Percentiles rank a stretch among this genome's conserved stretches.
phyloP scores from a whole-genome alignment of 2,888 invertebrate genomes.

The Netelia fuscicornis region DNA sequence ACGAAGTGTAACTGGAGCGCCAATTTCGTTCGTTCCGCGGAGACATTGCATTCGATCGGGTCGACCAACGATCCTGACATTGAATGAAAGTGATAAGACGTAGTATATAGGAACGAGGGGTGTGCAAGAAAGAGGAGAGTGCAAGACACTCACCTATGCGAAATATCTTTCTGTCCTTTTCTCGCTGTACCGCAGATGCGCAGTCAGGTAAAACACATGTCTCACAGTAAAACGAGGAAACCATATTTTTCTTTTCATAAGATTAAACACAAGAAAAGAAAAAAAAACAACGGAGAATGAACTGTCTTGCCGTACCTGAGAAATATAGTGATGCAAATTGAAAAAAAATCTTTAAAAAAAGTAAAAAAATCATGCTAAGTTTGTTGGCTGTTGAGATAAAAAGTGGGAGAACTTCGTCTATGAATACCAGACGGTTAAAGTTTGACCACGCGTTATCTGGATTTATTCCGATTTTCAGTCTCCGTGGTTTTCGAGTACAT shows the following conservation, averaged over 20 bases:
- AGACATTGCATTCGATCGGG: slow-evolving; percentile 33
- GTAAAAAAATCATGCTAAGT: slow-evolving; percentile 26
- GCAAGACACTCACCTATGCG: slow-evolving; percentile 69
- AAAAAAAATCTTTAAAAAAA: neutral
- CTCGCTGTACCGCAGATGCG: slow-evolving; percentile 83
- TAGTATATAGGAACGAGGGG: slow-evolving; percentile 17
- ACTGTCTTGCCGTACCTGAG: neutral
- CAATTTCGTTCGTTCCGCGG: slow-evolving; percentile 47
- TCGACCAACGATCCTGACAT: slow-evolving; percentile 29
- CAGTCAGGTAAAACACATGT: slow-evolving; percentile 82
- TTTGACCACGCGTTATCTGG: slow-evolving; percentile 26
- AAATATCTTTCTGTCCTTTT: slow-evolving; percentile 82
- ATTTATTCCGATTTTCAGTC: slow-evolving; percentile 53
- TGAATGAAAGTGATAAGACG: slow-evolving; percentile 20
- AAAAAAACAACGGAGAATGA: slow-evolving; percentile 65
- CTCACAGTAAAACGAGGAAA: slow-evolving; percentile 67
- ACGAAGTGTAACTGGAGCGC: neutral
- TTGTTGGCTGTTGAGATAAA: slow-evolving; percentile 7
- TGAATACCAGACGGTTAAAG: neutral
- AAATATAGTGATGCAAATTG: neutral
- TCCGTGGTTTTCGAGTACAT: slow-evolving; percentile 60
- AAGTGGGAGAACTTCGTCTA: neutral
- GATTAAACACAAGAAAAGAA: slow-evolving; percentile 1
- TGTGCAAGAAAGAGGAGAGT: slow-evolving; percentile 45
- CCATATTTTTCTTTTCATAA: neutral